phyloP scores from a whole-genome alignment of 2,113 vertebrate species.

The Myrmecophaga tridactyla region DNA sequence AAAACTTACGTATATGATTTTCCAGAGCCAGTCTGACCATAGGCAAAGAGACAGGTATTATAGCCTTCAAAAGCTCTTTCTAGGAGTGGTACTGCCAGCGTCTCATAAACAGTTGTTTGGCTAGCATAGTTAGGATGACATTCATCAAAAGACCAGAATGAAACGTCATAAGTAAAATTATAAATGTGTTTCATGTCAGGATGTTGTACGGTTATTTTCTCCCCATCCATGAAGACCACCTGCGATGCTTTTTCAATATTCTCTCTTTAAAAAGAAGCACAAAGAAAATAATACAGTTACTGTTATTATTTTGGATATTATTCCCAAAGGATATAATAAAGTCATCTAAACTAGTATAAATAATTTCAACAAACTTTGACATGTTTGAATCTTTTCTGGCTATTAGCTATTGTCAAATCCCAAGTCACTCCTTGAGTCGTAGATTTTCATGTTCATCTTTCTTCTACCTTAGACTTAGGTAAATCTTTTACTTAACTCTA shows the following conservation, averaged over 20 bases:
- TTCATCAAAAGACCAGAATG: slow-evolving; percentile 92
- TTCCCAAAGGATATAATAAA: neutral
- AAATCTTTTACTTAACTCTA: neutral
- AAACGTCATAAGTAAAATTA: slow-evolving; percentile 90
- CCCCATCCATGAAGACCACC: slow-evolving; percentile 88
- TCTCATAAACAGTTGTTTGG: slow-evolving; percentile 89
- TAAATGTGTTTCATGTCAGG: slow-evolving; percentile 89
- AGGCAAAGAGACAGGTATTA: slow-evolving; percentile 96
- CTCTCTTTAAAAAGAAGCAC: slow-evolving; percentile 84
- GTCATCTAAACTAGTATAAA: neutral
- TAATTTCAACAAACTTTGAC: neutral
- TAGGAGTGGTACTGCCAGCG: slow-evolving; percentile 89
- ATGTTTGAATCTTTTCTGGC: neutral
- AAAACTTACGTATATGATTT: slow-evolving; percentile 96
- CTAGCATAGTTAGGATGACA: slow-evolving; percentile 84
- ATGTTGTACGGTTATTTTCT: slow-evolving; percentile 89
- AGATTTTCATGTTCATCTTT: neutral
- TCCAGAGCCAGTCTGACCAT: slow-evolving; percentile 97
- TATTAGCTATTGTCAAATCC: neutral
- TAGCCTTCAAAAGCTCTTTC: slow-evolving; percentile 94
- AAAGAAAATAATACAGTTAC: neutral
- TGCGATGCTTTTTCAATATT: slow-evolving; percentile 84
- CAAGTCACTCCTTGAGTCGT: neutral
- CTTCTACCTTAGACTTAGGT: neutral
- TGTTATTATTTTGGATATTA: neutral